Percentiles rank a stretch among this genome's conserved stretches.
phyloP scores from a whole-genome alignment of 2,113 vertebrate genomes.

The Pogona vitticeps region DNA sequence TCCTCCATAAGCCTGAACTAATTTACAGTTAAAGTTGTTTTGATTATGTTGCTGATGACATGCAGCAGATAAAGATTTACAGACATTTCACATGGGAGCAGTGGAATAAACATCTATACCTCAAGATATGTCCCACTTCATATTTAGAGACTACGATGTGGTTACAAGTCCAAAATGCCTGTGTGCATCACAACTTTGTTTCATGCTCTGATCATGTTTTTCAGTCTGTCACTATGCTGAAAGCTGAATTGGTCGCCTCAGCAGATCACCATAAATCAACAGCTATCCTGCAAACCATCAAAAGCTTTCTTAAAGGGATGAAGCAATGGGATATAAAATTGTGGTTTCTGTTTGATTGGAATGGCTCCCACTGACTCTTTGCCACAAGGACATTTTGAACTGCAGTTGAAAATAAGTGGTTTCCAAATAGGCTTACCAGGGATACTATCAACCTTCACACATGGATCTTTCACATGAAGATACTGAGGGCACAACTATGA shows the following conservation, averaged over 20 bases:
- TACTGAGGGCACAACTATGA: background rate
- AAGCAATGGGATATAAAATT: background rate
- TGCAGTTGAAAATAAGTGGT: background rate
- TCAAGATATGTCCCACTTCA: background rate
- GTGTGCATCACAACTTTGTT: background rate
- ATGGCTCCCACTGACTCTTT: background rate
- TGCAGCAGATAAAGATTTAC: background rate
- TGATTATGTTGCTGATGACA: background rate
- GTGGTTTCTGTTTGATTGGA: background rate
- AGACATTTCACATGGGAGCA: background rate
- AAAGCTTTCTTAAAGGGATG: background rate
- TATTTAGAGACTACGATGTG: background rate
- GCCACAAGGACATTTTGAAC: slow-evolving; percentile 9
- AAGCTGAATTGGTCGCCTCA: background rate
- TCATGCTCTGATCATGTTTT: background rate
- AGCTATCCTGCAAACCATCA: background rate
- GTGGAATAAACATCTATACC: background rate
- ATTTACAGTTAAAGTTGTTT: background rate
- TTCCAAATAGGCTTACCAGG: background rate
- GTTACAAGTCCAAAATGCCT: background rate
- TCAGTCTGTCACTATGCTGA: background rate
- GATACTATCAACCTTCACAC: slow-evolving; percentile 6
- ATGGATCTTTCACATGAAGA: background rate
- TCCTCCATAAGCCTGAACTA: background rate
- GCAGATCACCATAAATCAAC: background rate